A percentile compares a stretch with the other conserved stretches of the same genome.
Evolutionary conservation across 2,888 invertebrate species (phyloP).

Genomic region (Hipparchia semele): DNA sequence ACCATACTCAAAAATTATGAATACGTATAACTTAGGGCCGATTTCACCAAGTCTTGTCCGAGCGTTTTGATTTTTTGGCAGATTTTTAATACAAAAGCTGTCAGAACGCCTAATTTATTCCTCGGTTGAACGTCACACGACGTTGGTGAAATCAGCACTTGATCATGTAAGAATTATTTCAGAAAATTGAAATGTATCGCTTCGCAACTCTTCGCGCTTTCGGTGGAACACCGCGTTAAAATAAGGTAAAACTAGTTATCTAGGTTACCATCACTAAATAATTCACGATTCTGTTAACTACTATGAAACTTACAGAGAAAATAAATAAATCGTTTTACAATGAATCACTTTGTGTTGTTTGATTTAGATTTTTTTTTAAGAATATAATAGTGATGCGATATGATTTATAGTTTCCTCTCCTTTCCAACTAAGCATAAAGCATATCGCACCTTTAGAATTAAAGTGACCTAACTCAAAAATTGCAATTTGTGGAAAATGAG

Average conservation of each 20-base stretch:
- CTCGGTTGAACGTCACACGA: too few species aligned
- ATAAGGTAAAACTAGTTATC: slow-evolving; percentile 6
- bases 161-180: background rate
- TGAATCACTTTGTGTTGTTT: slow-evolving; percentile 23
- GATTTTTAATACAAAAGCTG: too few species aligned
- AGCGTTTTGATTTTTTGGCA: too few species aligned
- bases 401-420: too few species aligned
- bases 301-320: slow-evolving; percentile 22
- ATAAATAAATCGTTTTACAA: slow-evolving; percentile 31
- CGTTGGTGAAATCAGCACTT: too few species aligned
- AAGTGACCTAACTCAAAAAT: too few species aligned
- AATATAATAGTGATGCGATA: too few species aligned
- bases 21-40: background rate
- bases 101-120: too few species aligned
- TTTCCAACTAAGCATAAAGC: too few species aligned
- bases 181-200: background rate
- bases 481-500: too few species aligned
- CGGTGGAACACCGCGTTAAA: slow-evolving; percentile 4
- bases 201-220: background rate
- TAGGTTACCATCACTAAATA: slow-evolving; percentile 27
- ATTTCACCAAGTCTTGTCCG: too few species aligned
- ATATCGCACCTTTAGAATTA: too few species aligned
- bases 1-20: background rate
- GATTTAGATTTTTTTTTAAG: background rate
- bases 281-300: slow-evolving; percentile 10